Evolutionary conservation across 2,797 vertebrate genomes (phyloP).

Genomic region (Acipenser transmontanus): DNA sequence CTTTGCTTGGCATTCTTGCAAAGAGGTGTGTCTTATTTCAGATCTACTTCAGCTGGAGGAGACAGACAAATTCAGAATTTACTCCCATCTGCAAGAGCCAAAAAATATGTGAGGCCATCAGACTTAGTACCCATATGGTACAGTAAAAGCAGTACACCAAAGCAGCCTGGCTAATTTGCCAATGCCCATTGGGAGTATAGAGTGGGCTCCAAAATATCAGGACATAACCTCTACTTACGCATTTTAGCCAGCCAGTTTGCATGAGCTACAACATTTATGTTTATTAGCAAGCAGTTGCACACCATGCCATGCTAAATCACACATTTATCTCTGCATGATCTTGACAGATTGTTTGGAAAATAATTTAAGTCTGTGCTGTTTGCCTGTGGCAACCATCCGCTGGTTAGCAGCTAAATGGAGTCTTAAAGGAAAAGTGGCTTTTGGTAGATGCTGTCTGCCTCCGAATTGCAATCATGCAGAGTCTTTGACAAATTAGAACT

Average conservation of each 20-base stretch:
- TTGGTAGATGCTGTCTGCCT: background rate
- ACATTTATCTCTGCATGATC: background rate
- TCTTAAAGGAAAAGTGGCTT: constrained; percentile 5
- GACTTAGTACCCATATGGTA: background rate
- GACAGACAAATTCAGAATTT: too few relatives aligned
- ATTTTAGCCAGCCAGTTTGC: background rate
- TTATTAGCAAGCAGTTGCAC: constrained; percentile 8
- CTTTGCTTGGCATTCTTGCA: too few relatives aligned
- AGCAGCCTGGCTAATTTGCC: background rate
- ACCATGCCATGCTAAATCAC: constrained; percentile 5
- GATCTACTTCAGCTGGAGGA: too few relatives aligned
- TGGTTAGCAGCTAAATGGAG: background rate
- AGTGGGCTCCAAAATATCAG: too few relatives aligned
- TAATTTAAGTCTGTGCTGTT: constrained; percentile 8
- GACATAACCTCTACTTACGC: too few relatives aligned
- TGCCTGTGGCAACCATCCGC: background rate
- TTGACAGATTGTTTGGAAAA: constrained; percentile 9
- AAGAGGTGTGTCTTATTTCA: too few relatives aligned
- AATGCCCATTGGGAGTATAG: too few relatives aligned
- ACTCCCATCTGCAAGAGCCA: too few relatives aligned
- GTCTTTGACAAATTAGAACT: constrained; percentile 12
- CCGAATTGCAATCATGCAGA: background rate
- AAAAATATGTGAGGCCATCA: background rate
- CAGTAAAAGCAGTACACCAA: background rate
- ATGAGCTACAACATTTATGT: constrained; percentile 10